Evolutionary conservation across 1,140 invertebrate species (phyloP).

Genomic region (Ephestia elutella): DNA sequence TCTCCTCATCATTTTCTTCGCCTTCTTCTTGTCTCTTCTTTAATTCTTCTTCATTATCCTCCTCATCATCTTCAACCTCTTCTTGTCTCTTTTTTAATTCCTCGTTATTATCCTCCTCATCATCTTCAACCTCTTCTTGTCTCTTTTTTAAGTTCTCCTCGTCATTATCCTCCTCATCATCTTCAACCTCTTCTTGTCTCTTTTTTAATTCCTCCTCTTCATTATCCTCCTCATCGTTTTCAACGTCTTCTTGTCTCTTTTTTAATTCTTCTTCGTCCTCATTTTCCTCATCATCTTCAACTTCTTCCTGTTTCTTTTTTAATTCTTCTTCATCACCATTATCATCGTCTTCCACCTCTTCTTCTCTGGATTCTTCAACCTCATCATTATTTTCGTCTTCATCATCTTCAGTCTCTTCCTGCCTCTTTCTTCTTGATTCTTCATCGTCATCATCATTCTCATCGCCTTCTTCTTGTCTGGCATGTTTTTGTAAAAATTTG

Average conservation of each 20-base stretch:
- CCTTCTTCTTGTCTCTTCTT: constrained; percentile 20
- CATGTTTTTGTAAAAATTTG: neutral
- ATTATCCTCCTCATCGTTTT: constrained; percentile 17
- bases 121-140: constrained; percentile 11
- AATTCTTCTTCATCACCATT: constrained; percentile 14
- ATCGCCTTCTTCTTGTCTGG: neutral
- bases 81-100: constrained; percentile 8
- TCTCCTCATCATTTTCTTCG: constrained; percentile 21
- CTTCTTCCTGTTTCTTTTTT: constrained; percentile 14
- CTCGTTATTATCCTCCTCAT: constrained; percentile 12
- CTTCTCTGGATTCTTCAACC: constrained; percentile 10
- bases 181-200: constrained; percentile 21
- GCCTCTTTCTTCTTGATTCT: constrained; percentile 7
- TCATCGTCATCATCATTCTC: constrained; percentile 3
- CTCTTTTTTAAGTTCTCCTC: constrained; percentile 14
- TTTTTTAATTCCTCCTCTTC: constrained; percentile 14
- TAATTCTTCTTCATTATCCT: constrained; percentile 13
- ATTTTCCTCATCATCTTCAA: constrained; percentile 10
- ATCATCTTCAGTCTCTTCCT: constrained; percentile 3
- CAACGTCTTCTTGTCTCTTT: constrained; percentile 9
- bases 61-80: constrained; percentile 16
- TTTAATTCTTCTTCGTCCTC: constrained; percentile 9
- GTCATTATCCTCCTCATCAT: constrained; percentile 19
- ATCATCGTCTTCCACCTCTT: constrained; percentile 24
- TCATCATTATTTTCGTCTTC: constrained; percentile 2